These are phyloP conservation scores for Drosophila pandora DNA, from an alignment of 1,140 invertebrate species.

Conservation along the genomic window DNA sequence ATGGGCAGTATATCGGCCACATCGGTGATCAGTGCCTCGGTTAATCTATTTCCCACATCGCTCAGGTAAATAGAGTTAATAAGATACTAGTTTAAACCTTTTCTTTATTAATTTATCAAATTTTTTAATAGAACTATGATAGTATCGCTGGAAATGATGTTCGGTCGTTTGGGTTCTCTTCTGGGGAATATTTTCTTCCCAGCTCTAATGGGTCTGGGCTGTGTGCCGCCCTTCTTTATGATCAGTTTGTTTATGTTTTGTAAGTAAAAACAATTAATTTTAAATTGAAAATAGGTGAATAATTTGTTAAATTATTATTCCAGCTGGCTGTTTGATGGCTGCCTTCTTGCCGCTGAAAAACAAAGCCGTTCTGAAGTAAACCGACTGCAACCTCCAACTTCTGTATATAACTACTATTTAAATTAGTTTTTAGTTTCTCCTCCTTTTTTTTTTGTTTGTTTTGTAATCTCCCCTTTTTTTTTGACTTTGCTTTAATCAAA, in stretches of 20 bases:
- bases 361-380: constrained; percentile 66
- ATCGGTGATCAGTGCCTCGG: constrained; percentile 75
- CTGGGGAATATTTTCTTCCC: constrained; percentile 76
- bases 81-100: background rate
- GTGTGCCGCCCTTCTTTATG: constrained; percentile 78
- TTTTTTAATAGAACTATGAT: constrained; percentile 67
- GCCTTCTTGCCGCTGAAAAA: constrained; percentile 72
- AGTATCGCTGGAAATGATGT: constrained; percentile 76
- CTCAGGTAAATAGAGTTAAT: constrained; percentile 52
- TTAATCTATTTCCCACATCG: constrained; percentile 75
- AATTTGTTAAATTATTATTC: constrained; percentile 6
- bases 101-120: background rate
- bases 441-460: constrained; percentile 10
- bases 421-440: constrained; percentile 27
- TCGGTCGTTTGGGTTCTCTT: constrained; percentile 71
- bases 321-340: constrained; percentile 66
- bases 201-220: constrained; percentile 69
- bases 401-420: constrained; percentile 38
- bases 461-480: background rate
- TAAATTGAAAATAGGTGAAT: background rate
- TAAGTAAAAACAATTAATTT: constrained; percentile 42
- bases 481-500: constrained; percentile 46
- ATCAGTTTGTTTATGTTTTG: constrained; percentile 69
- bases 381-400: background rate
- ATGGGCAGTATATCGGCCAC: constrained; percentile 76